phyloP scores from a whole-genome alignment of 2,888 invertebrate genomes.

The Coelopa pilipes region DNA sequence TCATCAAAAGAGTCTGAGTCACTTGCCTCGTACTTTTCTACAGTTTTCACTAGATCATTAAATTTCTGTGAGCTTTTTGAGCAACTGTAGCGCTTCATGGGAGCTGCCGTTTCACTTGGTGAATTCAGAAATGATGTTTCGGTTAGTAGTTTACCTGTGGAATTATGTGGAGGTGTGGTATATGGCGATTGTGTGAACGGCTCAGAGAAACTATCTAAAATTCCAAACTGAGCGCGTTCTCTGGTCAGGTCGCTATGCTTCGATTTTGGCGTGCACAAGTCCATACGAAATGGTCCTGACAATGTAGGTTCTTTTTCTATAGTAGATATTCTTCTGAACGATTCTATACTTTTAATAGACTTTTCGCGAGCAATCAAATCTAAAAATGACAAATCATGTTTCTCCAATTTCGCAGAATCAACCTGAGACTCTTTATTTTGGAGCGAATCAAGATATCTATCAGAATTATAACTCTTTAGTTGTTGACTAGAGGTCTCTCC shows the following conservation, averaged over 20 bases:
- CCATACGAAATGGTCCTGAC: slow-evolving; percentile 38
- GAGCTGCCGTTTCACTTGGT: slow-evolving; percentile 45
- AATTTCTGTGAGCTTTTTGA: slow-evolving; percentile 50
- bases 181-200: slow-evolving; percentile 48
- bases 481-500: neutral
- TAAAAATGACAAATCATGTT: slow-evolving; percentile 43
- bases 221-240: slow-evolving; percentile 59
- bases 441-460: neutral
- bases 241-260: slow-evolving; percentile 43
- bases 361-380: slow-evolving; percentile 38
- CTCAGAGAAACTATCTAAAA: slow-evolving; percentile 55
- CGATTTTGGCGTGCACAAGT: slow-evolving; percentile 16
- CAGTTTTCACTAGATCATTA: slow-evolving; percentile 45
- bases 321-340: neutral
- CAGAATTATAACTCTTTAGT: neutral
- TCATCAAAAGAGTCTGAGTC: slow-evolving; percentile 53
- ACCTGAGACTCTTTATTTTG: neutral
- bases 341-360: slow-evolving; percentile 33
- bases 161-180: slow-evolving; percentile 30
- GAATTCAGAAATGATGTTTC: slow-evolving; percentile 58
- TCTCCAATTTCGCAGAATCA: neutral
- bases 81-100: slow-evolving; percentile 50
- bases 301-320: neutral
- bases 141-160: slow-evolving; percentile 40
- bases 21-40: slow-evolving; percentile 19